A percentile compares a stretch with the other conserved stretches of the same genome.
These are phyloP conservation scores for Ginglymostoma cirratum DNA, from an alignment of 2,113 vertebrate genomes.

Conservation along the genomic window DNA sequence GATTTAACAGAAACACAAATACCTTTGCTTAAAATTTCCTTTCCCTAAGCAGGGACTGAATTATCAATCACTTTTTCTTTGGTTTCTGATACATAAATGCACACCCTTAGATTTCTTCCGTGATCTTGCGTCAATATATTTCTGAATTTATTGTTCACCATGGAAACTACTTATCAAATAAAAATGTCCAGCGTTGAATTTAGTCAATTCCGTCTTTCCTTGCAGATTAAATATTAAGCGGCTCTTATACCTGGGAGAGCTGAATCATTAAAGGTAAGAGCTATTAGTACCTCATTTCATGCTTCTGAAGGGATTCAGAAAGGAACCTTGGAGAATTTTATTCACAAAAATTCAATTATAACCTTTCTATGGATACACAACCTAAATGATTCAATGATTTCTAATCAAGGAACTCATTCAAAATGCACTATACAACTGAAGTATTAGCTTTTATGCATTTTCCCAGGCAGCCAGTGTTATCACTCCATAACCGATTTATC, in stretches of 20 bases:
- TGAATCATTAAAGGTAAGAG: background rate
- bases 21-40: background rate
- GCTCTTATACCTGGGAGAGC: background rate
- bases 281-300: background rate
- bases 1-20: background rate
- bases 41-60: background rate
- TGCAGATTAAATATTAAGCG: background rate
- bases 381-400: background rate
- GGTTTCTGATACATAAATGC: background rate
- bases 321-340: background rate
- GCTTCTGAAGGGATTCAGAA: background rate
- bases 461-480: background rate
- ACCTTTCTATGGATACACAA: background rate
- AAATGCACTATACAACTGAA: background rate
- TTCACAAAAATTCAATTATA: constrained; percentile 11
- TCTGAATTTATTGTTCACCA: background rate
- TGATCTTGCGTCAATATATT: background rate
- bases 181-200: background rate
- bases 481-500: background rate
- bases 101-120: background rate
- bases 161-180: background rate
- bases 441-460: background rate
- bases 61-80: background rate
- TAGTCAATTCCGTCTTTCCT: background rate
- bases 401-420: background rate